These are phyloP conservation scores for Mylabris phalerata DNA, from an alignment of 1,140 invertebrate species.

Conservation along the genomic window DNA sequence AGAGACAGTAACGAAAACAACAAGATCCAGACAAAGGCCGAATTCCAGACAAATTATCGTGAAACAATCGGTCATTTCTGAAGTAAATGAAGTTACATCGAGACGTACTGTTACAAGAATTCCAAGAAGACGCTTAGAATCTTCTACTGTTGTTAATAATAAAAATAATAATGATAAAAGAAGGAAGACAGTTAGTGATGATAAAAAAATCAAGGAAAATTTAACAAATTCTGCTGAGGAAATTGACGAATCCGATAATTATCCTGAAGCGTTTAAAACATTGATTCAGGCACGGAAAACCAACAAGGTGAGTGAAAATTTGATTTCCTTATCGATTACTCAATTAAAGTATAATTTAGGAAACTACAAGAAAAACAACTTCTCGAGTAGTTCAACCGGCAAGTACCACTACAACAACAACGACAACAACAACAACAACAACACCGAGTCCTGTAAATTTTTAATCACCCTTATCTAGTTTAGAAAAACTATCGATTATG, in stretches of 20 bases:
- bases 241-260: conserved; percentile 37
- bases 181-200: conserved; percentile 21
- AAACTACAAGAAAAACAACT: background rate
- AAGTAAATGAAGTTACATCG: conserved; percentile 35
- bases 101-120: conserved; percentile 28
- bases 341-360: conserved; percentile 11
- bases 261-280: conserved; percentile 38
- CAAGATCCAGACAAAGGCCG: background rate
- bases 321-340: conserved; percentile 4
- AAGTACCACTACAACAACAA: no score
- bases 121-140: conserved; percentile 8
- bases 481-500: no score
- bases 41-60: conserved; percentile 8
- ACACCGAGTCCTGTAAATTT: background rate
- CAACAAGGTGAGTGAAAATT: conserved; percentile 20
- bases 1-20: conserved; percentile 7
- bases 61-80: conserved; percentile 33
- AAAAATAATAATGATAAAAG: conserved; percentile 9
- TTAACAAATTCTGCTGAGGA: conserved; percentile 29
- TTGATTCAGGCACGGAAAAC: conserved; percentile 36
- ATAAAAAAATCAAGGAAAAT: conserved; percentile 16
- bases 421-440: background rate
- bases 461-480: no score
- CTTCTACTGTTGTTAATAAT: background rate
- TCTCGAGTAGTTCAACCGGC: no score